phyloP scores from a whole-genome alignment of 2,888 invertebrate genomes.

The Dolomedes plantarius region DNA sequence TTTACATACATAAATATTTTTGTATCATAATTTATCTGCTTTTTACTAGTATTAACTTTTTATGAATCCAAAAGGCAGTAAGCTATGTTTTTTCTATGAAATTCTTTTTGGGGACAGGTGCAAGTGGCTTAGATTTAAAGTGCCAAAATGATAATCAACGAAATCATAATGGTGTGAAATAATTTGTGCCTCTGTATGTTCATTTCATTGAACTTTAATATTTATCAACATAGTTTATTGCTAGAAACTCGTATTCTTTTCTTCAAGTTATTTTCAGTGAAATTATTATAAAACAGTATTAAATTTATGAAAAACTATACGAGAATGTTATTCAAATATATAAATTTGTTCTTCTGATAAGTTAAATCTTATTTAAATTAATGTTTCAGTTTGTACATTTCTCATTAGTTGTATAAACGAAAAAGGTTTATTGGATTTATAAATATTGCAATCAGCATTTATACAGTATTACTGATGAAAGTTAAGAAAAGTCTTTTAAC shows the following conservation, averaged over 20 bases:
- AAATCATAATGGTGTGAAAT: slow-evolving; percentile 64
- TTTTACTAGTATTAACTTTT: not conserved
- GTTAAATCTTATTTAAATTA: no score
- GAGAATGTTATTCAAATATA: no score
- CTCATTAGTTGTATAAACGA: no score
- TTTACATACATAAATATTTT: not conserved
- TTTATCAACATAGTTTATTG: no score
- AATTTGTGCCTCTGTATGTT: slow-evolving; percentile 46
- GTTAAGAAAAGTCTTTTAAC: no score
- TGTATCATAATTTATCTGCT: not conserved
- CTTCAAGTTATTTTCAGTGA: not conserved
- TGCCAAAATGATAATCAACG: slow-evolving; percentile 65
- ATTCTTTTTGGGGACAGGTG: not conserved
- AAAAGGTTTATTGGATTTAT: no score
- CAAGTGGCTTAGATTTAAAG: slow-evolving; percentile 54
- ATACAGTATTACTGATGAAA: no score
- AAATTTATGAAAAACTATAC: not conserved
- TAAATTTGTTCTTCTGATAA: no score
- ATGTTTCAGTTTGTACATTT: no score
- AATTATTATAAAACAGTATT: not conserved
- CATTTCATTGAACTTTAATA: not conserved
- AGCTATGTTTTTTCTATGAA: not conserved
- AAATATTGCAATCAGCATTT: no score
- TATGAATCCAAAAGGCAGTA: not conserved
- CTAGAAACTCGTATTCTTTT: not conserved